Conservation (phyloP, 2,113 vertebrate genomes). For the Hyla sarda region DNA sequence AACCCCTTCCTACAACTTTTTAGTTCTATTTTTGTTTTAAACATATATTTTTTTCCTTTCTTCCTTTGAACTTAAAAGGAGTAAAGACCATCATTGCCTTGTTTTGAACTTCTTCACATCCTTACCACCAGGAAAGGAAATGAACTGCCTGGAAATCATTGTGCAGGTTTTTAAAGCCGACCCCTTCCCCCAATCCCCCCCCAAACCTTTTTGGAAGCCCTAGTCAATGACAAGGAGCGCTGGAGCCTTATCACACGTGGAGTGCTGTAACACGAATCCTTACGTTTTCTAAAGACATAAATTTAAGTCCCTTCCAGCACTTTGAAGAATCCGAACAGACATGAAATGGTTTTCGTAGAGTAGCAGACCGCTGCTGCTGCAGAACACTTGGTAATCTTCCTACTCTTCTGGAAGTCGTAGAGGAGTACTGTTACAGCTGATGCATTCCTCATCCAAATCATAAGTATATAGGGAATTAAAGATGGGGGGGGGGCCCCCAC, state of each 20-base stretch:
- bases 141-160: slow-evolving; percentile 72
- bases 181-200: neutral
- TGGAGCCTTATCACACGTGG: neutral
- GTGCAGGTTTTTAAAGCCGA: neutral
- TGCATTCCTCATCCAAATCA: neutral
- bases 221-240: neutral
- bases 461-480: neutral
- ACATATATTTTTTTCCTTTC: slow-evolving; percentile 6
- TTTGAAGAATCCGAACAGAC: neutral
- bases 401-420: neutral
- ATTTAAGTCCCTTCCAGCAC: neutral
- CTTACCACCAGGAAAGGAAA: slow-evolving; percentile 76
- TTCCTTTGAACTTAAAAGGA: slow-evolving; percentile 71
- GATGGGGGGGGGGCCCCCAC: no score
- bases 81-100: slow-evolving; percentile 81
- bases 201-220: neutral
- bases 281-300: neutral
- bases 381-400: neutral
- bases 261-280: neutral
- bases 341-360: neutral
- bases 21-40: slow-evolving; percentile 25
- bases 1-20: neutral
- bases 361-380: neutral
- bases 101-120: slow-evolving; percentile 73
- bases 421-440: neutral